Evolutionary conservation across 2,113 vertebrate genomes (phyloP), one percentile per base, ranked within the genome.

Genomic region (Agelaius tricolor): DNA sequence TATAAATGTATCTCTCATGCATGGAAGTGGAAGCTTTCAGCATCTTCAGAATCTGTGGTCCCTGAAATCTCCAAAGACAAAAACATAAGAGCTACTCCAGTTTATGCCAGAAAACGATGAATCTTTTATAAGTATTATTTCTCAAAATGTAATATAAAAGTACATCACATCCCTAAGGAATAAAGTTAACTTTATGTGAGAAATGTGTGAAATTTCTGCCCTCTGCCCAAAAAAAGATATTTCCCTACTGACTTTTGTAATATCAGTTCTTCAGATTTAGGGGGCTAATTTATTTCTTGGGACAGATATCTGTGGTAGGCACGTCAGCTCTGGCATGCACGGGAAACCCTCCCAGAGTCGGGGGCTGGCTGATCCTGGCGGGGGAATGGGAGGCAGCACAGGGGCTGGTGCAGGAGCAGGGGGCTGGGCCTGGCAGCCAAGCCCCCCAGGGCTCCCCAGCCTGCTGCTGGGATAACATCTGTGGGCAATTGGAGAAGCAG

Each of bases 141-240:
- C 82, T 94, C 87, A 94, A 92, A 95, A 93, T 92, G 63, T 96
- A 94, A 96, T 96, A 94, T 88, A 68, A 86, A 88, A 96, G 90
- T 75, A n/a, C 65, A 88, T 52, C 47, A 81, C 47, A 37, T 71
- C 93, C 31, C 72, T 49, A 41, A 87, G 63, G 91, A 91, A 54
- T 52, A 63, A 74, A 65, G 47, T 78, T 94, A 80, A 93, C 52
- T 95, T 93, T 22, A 90, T 90, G 52, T 91, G 89, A 90, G 35
- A 89, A 93, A 84, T 43, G n/a, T 71, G 59, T 77, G 89, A 81
- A 90, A 92, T 72, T 94, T 67, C 24, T 91, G 61, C 74, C 69
- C 80, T 92, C 39, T 61, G 26, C 18, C 71, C 89, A 89, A 75
- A 85, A 54, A 72, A 90, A 94, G 47, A 21, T 92, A 96, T 94